These are phyloP conservation scores for Vireo griseus DNA, from an alignment of 2,797 vertebrate species.

Conservation along the genomic window DNA sequence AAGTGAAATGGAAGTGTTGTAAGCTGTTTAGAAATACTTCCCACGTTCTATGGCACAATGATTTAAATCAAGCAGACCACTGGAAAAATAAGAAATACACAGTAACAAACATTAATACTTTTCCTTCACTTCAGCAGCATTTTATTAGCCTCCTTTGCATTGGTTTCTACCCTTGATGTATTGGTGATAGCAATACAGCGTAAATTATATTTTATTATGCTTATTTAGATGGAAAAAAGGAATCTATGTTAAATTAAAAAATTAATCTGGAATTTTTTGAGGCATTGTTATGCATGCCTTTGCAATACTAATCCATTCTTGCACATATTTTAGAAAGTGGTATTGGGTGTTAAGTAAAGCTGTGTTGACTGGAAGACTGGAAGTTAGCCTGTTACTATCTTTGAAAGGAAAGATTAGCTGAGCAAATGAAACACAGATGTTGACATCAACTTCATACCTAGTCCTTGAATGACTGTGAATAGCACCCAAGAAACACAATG, in stretches of 20 bases:
- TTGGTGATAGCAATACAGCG: not conserved
- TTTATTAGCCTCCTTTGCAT: not conserved
- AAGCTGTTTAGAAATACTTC: conserved; percentile 30
- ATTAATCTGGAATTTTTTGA: not conserved
- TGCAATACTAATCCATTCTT: not conserved
- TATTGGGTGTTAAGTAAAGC: not conserved
- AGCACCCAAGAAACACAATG: not conserved
- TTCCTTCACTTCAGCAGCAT: not conserved
- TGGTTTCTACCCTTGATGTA: not conserved
- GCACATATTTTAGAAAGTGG: not conserved
- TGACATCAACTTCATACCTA: not conserved
- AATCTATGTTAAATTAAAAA: not conserved
- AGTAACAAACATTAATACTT: not conserved
- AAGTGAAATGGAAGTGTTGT: conserved; percentile 46
- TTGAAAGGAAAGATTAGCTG: not conserved
- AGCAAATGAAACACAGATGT: not conserved
- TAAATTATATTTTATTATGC: not conserved
- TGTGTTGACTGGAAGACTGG: not conserved
- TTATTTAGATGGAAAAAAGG: not conserved
- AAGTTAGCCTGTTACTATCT: not conserved
- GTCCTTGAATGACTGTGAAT: not conserved
- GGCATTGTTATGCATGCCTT: not conserved
- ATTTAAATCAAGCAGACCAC: not conserved
- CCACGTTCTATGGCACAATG: not conserved
- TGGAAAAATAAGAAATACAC: conserved; percentile 6